These are phyloP conservation scores for Lamellibrachia satsuma DNA, from an alignment of 2,888 invertebrate genomes.

Conservation along the genomic window DNA sequence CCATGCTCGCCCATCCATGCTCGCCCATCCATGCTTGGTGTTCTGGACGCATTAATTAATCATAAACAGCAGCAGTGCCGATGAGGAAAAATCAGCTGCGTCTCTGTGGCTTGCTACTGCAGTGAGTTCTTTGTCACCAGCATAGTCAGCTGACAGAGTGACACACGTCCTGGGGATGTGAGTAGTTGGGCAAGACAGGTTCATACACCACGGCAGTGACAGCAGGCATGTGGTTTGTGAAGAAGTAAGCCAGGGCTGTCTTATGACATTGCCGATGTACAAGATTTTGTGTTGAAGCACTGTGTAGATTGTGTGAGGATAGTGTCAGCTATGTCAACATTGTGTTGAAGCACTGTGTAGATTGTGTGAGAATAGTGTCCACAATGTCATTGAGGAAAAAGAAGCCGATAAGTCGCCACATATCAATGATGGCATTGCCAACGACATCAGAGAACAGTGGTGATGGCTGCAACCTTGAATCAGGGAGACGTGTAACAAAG, in stretches of 20 bases:
- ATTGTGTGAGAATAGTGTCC: no score
- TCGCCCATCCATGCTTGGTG: neutral
- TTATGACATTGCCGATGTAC: neutral
- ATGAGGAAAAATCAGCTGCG: neutral
- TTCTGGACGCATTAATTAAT: neutral
- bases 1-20: no score
- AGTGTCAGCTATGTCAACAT: neutral
- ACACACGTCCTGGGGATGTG: neutral
- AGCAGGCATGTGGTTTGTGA: neutral
- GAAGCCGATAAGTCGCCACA: neutral
- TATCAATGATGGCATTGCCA: neutral
- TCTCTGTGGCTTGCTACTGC: neutral
- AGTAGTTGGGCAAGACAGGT: neutral
- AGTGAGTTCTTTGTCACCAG: slow-evolving; percentile 10
- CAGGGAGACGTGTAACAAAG: neutral
- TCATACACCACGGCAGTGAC: neutral
- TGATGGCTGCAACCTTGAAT: neutral
- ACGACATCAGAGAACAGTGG: neutral
- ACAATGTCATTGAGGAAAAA: neutral
- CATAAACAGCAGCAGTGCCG: neutral
- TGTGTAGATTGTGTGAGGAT: neutral
- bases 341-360: neutral
- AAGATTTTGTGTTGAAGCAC: neutral
- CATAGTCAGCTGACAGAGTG: neutral
- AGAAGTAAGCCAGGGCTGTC: neutral